phyloP scores from a whole-genome alignment of 2,888 invertebrate genomes.

The Sarcophaga rosellei region DNA sequence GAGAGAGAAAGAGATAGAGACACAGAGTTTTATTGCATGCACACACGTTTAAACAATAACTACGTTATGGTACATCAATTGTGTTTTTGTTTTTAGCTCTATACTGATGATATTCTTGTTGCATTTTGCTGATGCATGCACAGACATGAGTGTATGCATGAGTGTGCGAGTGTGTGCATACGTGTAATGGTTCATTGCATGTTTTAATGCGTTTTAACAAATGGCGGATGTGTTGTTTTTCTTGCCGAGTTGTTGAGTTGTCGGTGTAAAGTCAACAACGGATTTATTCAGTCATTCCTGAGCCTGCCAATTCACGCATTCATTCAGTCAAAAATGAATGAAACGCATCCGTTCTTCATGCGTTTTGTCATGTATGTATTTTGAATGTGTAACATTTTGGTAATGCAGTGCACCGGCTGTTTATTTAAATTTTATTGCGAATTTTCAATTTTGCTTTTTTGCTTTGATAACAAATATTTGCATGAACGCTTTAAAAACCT shows the following conservation, averaged over 20 bases:
- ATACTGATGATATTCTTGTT: slow-evolving; percentile 3
- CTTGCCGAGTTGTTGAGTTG: slow-evolving; percentile 18
- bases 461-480: too few relatives aligned
- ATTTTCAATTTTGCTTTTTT: too few relatives aligned
- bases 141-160: too few relatives aligned
- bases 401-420: too few relatives aligned
- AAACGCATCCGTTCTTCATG: slow-evolving; percentile 5
- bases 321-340: too few relatives aligned
- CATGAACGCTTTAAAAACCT: too few relatives aligned
- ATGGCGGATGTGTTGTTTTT: slow-evolving; percentile 61
- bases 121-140: slow-evolving; percentile 1
- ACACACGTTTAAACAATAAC: not conserved
- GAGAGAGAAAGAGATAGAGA: too few relatives aligned
- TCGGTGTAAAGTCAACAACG: not conserved
- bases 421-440: too few relatives aligned
- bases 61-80: slow-evolving; percentile 29
- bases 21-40: too few relatives aligned
- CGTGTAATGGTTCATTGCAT: slow-evolving; percentile 47
- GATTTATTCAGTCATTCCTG: too few relatives aligned
- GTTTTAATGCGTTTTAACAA: slow-evolving; percentile 66
- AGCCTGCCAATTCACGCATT: too few relatives aligned
- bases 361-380: slow-evolving; percentile 58
- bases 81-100: not conserved
- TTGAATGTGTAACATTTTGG: slow-evolving; percentile 56
- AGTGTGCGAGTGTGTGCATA: not conserved